phyloP scores from a whole-genome alignment of 2,797 vertebrate species.

The Apodemus agrarius region DNA sequence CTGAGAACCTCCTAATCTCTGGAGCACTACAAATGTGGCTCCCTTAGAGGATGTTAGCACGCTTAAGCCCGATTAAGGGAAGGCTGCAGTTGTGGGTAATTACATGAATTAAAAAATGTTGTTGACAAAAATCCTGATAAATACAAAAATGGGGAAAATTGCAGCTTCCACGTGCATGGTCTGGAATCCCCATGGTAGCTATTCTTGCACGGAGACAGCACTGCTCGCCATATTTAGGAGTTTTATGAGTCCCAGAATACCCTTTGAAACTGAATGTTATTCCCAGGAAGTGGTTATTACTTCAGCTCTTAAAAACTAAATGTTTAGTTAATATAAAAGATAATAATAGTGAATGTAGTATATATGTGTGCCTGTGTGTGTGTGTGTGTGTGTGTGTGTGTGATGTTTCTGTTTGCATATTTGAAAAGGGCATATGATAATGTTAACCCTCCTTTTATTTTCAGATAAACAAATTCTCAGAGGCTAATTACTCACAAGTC shows the following conservation, averaged over 20 bases:
- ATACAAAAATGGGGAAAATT: background rate
- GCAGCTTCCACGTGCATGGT: background rate
- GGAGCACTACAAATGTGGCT: background rate
- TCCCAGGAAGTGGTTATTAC: constrained; percentile 31
- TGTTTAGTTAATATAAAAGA: constrained; percentile 47
- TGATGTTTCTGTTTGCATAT: background rate
- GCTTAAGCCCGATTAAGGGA: background rate
- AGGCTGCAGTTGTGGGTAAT: background rate
- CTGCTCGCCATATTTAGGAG: background rate
- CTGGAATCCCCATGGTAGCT: background rate
- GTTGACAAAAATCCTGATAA: constrained; percentile 44
- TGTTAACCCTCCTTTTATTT: background rate
- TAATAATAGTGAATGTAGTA: background rate
- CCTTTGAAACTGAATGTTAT: constrained; percentile 38
- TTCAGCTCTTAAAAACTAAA: constrained; percentile 44
- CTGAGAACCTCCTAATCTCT: background rate
- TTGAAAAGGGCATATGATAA: constrained; percentile 1
- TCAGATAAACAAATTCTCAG: constrained; percentile 22
- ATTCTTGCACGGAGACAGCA: background rate
- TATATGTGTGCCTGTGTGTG: no score
- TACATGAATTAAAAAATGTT: background rate
- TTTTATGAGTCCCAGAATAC: constrained; percentile 41
- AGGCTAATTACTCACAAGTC: background rate
- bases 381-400: no score
- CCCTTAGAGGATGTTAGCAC: background rate